A percentile compares a stretch with the other conserved stretches of the same genome.
phyloP scores from a whole-genome alignment of 2,113 vertebrate genomes.

The Isurus oxyrinchus region DNA sequence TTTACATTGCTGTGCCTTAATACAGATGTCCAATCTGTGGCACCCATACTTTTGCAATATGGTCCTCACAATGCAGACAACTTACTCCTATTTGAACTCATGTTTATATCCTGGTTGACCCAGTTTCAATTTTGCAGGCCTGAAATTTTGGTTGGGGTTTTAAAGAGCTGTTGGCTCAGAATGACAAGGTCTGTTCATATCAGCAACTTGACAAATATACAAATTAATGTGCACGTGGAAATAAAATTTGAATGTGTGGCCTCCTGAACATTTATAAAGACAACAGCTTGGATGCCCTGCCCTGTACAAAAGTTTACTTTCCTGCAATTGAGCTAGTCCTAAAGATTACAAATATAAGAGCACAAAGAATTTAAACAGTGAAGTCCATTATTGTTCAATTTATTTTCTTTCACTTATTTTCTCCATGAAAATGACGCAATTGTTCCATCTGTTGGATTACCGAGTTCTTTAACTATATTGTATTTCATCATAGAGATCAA shows the following conservation, averaged over 20 bases:
- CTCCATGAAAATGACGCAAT: background rate
- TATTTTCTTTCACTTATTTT: background rate
- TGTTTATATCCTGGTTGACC: background rate
- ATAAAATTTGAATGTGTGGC: background rate
- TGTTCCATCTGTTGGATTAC: background rate
- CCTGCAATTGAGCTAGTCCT: background rate
- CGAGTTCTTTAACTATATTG: background rate
- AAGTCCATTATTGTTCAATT: background rate
- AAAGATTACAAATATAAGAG: background rate
- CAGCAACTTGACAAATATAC: background rate
- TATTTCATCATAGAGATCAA: background rate
- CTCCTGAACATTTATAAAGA: background rate
- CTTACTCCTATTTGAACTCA: background rate
- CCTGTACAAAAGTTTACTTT: background rate
- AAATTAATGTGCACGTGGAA: background rate
- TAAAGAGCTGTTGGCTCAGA: background rate
- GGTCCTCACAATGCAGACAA: background rate
- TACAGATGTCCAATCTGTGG: background rate
- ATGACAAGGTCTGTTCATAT: background rate
- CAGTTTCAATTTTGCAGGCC: background rate
- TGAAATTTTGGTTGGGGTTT: background rate
- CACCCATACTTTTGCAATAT: background rate
- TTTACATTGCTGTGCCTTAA: background rate
- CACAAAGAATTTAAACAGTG: background rate
- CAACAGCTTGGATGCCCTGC: background rate